A percentile compares a stretch with the other conserved stretches of the same genome.
These are phyloP conservation scores for Tridacna gigas DNA, from an alignment of 2,888 invertebrate genomes.

Conservation along the genomic window DNA sequence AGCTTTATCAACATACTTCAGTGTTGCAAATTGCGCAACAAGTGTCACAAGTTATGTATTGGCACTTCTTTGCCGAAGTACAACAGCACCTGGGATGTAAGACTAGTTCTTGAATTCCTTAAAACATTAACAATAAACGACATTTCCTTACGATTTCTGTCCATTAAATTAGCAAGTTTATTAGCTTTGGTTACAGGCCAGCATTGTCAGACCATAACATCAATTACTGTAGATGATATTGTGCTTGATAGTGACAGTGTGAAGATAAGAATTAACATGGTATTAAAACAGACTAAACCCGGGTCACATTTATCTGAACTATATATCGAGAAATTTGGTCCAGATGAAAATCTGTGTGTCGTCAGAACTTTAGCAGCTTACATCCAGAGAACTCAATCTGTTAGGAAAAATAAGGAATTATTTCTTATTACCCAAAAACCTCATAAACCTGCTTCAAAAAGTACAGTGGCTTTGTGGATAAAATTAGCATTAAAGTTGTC, in stretches of 20 bases:
- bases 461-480: constrained; percentile 20
- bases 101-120: constrained; percentile 1
- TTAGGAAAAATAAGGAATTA: not conserved
- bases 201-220: not conserved
- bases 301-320: constrained; percentile 1
- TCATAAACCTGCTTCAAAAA: constrained; percentile 1
- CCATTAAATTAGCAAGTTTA: constrained; percentile 12
- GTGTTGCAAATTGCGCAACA: not conserved
- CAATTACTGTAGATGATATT: not conserved
- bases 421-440: not conserved
- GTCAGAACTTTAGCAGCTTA: constrained; percentile 11
- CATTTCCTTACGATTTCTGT: constrained; percentile 13
- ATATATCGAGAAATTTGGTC: not conserved
- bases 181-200: constrained; percentile 14
- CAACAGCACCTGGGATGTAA: constrained; percentile 14
- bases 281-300: constrained; percentile 1
- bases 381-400: not conserved
- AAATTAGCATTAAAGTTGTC: constrained; percentile 11
- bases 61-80: constrained; percentile 1
- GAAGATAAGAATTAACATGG: not conserved
- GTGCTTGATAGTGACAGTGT: not conserved
- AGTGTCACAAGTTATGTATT: constrained; percentile 2
- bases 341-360: constrained; percentile 9
- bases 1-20: constrained; percentile 5
- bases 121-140: not conserved